Conservation (phyloP, 2,888 invertebrate species). For the Athrips mouffetella region DNA sequence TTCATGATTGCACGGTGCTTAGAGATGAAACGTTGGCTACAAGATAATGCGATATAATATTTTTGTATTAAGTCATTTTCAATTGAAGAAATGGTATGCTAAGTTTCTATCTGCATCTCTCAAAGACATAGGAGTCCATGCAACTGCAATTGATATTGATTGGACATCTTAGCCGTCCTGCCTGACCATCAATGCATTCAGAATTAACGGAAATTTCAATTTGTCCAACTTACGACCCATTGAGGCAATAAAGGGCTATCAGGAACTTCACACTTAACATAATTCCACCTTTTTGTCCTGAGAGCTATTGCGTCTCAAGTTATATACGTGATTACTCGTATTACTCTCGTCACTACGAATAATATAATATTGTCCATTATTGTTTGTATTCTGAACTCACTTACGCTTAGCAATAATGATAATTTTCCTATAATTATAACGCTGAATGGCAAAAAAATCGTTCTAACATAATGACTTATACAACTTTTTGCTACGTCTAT, state of each 20-base stretch:
- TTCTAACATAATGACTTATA: slow-evolving; percentile 10
- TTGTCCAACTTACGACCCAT: slow-evolving; percentile 49
- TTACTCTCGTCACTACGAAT: slow-evolving; percentile 4
- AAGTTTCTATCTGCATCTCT: background rate
- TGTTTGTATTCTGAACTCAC: slow-evolving; percentile 5
- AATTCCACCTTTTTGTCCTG: slow-evolving; percentile 26
- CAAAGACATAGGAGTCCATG: too few relatives aligned
- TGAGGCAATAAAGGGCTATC: slow-evolving; percentile 53
- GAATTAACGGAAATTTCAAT: slow-evolving; percentile 66
- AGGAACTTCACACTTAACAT: slow-evolving; percentile 56
- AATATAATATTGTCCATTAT: slow-evolving; percentile 6
- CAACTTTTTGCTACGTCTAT: slow-evolving; percentile 11
- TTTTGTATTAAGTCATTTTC: slow-evolving; percentile 1
- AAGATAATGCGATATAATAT: slow-evolving; percentile 9
- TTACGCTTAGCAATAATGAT: slow-evolving; percentile 14
- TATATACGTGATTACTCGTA: background rate
- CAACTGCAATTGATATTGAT: background rate
- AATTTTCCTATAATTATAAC: slow-evolving; percentile 12
- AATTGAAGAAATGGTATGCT: background rate
- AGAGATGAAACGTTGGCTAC: slow-evolving; percentile 12
- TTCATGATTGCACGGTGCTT: slow-evolving; percentile 10
- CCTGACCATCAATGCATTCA: slow-evolving; percentile 3
- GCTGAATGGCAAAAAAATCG: slow-evolving; percentile 13
- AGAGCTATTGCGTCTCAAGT: background rate
- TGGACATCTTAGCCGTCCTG: background rate